Evolutionary conservation across 2,888 invertebrate species (phyloP), one percentile per base, ranked within the genome.

Genomic region (Zygaena filipendulae): DNA sequence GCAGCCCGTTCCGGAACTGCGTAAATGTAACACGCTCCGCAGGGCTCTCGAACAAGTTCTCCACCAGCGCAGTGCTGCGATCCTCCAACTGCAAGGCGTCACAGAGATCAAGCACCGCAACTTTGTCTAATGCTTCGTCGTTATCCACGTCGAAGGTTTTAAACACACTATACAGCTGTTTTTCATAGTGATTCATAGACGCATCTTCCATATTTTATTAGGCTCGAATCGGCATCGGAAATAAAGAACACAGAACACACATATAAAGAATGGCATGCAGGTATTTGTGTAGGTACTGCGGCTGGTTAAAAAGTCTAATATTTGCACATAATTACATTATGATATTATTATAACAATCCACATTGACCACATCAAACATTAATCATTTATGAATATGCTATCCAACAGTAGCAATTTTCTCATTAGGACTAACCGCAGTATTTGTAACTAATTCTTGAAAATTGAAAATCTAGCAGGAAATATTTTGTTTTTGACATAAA

Each of bases 101-200:
- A 60, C 92, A 92, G 25, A 92, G 79, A 36, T 84, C 83, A 28
- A 82, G 68, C 42, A 91, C 80, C 23, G 90, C 87, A 23, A 82
- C 77, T 47, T 81, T 82, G 53, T 88, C 86, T 41, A 92, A 63
- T 48, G 86, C 83, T 43, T 88, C 88, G 51, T 83, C 81, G 49
- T 85, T 85, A 54, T 86, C 84, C 40, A 82, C 80, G 66, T 91
- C 87, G 70, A 90, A 90, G 54, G 88, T 90, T 60, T 89, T 86
- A 57, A 91, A 92, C 55, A 91, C 90, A 47, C 87, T 85, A 48
- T 88, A 85, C 50, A 92, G 82, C 77, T 91, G 91, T 68, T 88
- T 86, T 63, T 92, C 92, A 58, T 92, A 91, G 23, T 87, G 91
- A 75, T 90, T 89, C 61, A 85, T 63, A 35, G 64, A 62, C 36